Base-by-base conservation (phyloP, 2,888 invertebrate species). In the Dynastes grantii region DNA sequence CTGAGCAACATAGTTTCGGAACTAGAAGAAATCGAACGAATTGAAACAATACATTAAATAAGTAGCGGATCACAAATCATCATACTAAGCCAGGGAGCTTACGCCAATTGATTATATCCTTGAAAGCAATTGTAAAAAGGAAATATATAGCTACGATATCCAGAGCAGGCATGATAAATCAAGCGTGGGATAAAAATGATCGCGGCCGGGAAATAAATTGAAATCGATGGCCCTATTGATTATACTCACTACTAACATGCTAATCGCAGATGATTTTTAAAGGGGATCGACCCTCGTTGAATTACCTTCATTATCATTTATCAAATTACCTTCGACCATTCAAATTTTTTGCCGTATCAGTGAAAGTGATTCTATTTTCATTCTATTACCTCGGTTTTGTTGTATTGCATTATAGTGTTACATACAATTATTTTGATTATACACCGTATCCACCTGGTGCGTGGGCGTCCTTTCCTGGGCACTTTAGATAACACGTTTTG, bases 101-200 rank as follows among this genome's bases (percentile, higher is more conserved):
- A 81, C 82, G 80, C 81, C 84, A 84, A 84, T 84, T 84, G 84
- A 84, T 84, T 84, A 84, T 83, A 84, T 83, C 84, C 83, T 82
- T 73, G 84, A 85, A 84, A 81, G 85, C 85, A 85, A 86, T 85
- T 85, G 85, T 85, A 84, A 85, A 85, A 85, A 84, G 85, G 84
- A 85, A 83, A 86, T 85, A 86, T 85, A 85, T 85, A 81, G 85
- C 84, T 80, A 80, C 83, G 85, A 83, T 83, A 85, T 85, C 86
- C 84, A 83, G 84, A 84, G 84, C 86, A 86, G 86, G 84, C 85
- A 82, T 83, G 84, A 84, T 86, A 85, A 86, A 86, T 86, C 85
- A 85, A 83, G 83, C 84, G 83, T 81, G 80, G 85, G 84, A 86
- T 85, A 85, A 87, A 86, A 87, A 85, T 86, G 86, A 85, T 85